phyloP scores from a whole-genome alignment of 2,888 invertebrate species.

The Acleris literana region DNA sequence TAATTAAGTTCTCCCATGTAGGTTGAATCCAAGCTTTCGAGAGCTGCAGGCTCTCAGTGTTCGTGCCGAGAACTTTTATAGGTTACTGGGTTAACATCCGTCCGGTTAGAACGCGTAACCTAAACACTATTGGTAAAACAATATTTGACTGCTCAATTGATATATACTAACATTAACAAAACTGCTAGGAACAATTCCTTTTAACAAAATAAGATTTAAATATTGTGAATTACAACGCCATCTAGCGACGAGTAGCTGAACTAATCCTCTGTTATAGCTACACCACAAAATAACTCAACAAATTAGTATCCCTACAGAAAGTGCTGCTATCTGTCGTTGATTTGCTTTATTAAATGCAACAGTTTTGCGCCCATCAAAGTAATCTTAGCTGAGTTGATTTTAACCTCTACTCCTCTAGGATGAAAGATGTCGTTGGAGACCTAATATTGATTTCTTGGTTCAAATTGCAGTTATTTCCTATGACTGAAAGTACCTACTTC shows the following conservation, averaged over 20 bases:
- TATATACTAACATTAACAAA: neutral
- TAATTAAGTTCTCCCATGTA: slow-evolving; percentile 8
- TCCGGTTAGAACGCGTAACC: neutral
- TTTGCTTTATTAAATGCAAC: neutral
- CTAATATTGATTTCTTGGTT: slow-evolving; percentile 8
- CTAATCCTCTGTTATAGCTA: neutral
- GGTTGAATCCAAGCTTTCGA: slow-evolving; percentile 9
- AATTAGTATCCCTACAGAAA: neutral
- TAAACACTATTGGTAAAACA: neutral
- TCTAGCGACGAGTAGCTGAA: slow-evolving; percentile 33
- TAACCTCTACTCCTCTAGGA: neutral
- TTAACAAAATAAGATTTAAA: neutral
- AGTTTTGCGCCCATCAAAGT: neutral
- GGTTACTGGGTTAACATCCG: slow-evolving; percentile 29
- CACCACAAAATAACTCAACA: neutral
- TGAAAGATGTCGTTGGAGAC: slow-evolving; percentile 16
- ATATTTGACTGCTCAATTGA: neutral
- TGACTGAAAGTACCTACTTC: too few relatives aligned
- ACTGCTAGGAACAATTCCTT: too few relatives aligned
- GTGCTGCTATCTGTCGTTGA: slow-evolving; percentile 23
- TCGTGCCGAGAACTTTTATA: slow-evolving; percentile 21
- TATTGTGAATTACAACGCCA: neutral
- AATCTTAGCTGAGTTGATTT: neutral
- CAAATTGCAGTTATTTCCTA: too few relatives aligned
- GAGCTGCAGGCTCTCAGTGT: slow-evolving; percentile 6